These are phyloP conservation scores for Zaprionus ornatus DNA, from an alignment of 1,140 invertebrate species.

Conservation along the genomic window DNA sequence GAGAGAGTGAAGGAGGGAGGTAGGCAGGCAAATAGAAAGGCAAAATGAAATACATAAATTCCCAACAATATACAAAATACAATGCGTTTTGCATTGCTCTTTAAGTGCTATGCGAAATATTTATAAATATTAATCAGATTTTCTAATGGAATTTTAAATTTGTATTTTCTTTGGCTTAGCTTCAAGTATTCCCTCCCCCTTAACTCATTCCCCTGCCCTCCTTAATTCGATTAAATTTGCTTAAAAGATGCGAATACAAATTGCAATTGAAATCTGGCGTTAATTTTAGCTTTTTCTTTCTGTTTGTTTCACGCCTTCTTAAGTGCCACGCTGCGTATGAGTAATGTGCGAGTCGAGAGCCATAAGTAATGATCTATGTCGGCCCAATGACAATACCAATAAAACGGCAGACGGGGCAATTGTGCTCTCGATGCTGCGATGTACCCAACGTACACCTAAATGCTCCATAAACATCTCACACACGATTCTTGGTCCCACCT, in stretches of 20 bases:
- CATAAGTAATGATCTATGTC: constrained; percentile 48
- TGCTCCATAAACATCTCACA: constrained; percentile 27
- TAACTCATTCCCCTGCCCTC: too few relatives aligned
- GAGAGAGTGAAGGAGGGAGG: not conserved
- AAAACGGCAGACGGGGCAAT: constrained; percentile 33
- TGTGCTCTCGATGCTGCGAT: not conserved
- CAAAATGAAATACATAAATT: not conserved
- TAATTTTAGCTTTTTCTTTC: constrained; percentile 19
- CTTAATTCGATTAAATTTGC: constrained; percentile 38
- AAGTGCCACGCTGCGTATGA: constrained; percentile 70
- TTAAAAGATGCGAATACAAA: constrained; percentile 11
- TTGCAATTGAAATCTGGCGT: constrained; percentile 13
- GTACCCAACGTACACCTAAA: constrained; percentile 6
- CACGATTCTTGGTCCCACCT: not conserved
- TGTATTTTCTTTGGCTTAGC: constrained; percentile 5
- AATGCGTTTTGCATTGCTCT: constrained; percentile 8
- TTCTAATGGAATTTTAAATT: constrained; percentile 30
- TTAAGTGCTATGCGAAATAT: constrained; percentile 21
- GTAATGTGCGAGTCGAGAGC: constrained; percentile 54
- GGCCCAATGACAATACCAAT: constrained; percentile 37
- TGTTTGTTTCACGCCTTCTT: constrained; percentile 30
- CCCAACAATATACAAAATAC: constrained; percentile 11
- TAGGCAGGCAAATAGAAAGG: not conserved
- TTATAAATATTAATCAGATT: constrained; percentile 32
- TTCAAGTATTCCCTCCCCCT: not conserved